Percentiles rank a stretch among this genome's conserved stretches.
phyloP scores from a whole-genome alignment of 1,140 invertebrate genomes.

The Paralvinella palmiformis region DNA sequence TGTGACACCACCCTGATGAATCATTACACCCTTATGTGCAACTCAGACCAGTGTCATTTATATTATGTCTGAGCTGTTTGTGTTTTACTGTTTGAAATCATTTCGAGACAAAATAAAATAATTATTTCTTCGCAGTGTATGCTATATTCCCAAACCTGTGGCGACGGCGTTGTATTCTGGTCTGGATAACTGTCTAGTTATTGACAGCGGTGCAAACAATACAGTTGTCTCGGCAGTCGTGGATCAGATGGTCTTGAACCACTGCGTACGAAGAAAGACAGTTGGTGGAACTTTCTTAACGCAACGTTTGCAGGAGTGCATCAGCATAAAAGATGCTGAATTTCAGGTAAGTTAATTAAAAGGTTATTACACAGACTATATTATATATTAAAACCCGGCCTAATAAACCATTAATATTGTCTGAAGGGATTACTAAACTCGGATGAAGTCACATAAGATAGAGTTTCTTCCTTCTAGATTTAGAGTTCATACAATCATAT shows the following conservation, averaged over 20 bases:
- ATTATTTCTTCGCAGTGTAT: not conserved
- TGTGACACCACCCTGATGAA: too few species aligned
- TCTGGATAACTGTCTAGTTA: not conserved
- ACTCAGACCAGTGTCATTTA: too few species aligned
- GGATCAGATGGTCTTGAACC: not conserved
- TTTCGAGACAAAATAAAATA: too few species aligned
- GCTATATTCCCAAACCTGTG: constrained; percentile 5
- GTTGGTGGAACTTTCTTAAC: not conserved
- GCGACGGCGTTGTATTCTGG: not conserved
- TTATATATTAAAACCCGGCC: too few species aligned
- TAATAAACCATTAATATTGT: too few species aligned
- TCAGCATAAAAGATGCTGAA: not conserved
- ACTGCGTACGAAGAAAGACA: not conserved
- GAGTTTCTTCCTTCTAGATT: too few species aligned
- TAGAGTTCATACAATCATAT: too few species aligned
- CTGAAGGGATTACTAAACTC: too few species aligned
- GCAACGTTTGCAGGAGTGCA: not conserved
- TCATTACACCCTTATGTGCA: too few species aligned
- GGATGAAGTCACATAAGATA: too few species aligned
- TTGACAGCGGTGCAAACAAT: constrained; percentile 6
- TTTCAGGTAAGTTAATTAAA: not conserved
- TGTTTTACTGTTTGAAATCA: not conserved
- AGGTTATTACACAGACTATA: too few species aligned
- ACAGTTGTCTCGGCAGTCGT: constrained; percentile 4
- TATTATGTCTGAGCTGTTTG: too few species aligned